Base-by-base conservation (phyloP, 2,888 invertebrate genomes). In the Pollenia griseotomentosa region DNA sequence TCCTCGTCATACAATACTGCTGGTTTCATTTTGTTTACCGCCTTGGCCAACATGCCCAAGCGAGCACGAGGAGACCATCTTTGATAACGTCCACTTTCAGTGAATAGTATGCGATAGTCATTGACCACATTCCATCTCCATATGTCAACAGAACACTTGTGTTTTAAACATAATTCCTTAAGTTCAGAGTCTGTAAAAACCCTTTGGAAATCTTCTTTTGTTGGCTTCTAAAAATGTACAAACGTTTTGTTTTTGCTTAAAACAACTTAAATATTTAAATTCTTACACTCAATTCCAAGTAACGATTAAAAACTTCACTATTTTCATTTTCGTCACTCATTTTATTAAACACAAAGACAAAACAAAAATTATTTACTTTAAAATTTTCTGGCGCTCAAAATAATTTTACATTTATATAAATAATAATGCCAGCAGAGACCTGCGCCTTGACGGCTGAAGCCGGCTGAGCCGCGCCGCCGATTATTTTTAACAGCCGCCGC, bases 111-210 rank as follows among this genome's bases (percentile, higher is more conserved):
- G 9, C 74, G 73, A 75, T 85, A 85, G 9, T 85, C 84, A 63
- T 80, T 19, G 8, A 65, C 84, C n/a, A 80, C 40, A 70, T 85
- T 85, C 61, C 61, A 85, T n/a, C 59, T 33, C 68, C 68, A 80
- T 51, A 85, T 80, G 48, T 85, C 61, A 5, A 85, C 84, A 11
- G 23, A 46, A 16, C 68, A 80, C 55, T 80, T 79, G 16, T 85
- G 84, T 70, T 68, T 85, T 10, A 80, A 55, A 16, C 84, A 85
- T 12, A 85, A 68, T 33, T 80, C 40, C 42, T 74, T 80, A 0
- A 80, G 74, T 48, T 85, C 84, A 12, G 48, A 16, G 5, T 80
- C 55, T 0, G 74, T 74, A 5, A 85, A 74, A n/a, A 68, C 74
- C 53, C 74, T 66, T 68, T 85, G 40, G 5, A 85, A 63, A 51